phyloP scores from a whole-genome alignment of 1,140 invertebrate species.

The Tetranychus urticae region DNA sequence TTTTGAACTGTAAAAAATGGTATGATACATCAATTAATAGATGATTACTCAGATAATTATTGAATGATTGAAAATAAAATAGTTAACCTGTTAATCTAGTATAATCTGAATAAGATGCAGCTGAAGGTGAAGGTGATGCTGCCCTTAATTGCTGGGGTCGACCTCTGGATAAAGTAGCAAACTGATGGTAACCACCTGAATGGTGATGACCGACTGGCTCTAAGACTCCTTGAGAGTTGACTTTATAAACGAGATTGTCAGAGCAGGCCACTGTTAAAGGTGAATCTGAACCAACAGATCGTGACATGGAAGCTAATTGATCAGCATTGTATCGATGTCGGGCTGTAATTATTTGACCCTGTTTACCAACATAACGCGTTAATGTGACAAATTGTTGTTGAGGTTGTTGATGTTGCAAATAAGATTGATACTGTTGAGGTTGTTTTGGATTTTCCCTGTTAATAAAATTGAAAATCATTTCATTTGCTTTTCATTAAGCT shows the following conservation, averaged over 20 bases:
- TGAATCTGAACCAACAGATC: not conserved
- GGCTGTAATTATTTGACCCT: not conserved
- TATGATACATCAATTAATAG: not conserved
- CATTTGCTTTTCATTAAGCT: too few species aligned
- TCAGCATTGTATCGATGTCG: too few species aligned
- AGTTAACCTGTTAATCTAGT: not conserved
- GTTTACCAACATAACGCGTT: not conserved
- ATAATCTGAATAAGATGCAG: not conserved
- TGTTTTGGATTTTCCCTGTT: not conserved
- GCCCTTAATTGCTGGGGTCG: not conserved
- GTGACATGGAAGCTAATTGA: not conserved
- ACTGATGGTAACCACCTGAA: not conserved
- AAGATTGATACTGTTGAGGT: conserved; percentile 1
- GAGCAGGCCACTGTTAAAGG: not conserved
- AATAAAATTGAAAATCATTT: not conserved
- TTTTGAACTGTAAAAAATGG: not conserved
- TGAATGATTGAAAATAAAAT: not conserved
- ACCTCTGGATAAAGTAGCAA: not conserved
- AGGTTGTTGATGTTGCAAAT: not conserved
- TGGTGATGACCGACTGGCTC: not conserved
- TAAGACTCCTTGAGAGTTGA: not conserved
- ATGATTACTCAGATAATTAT: not conserved
- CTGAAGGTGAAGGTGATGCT: not conserved
- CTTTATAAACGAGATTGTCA: not conserved
- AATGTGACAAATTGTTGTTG: conserved; percentile 9